Conservation (phyloP, 1,140 invertebrate genomes). For the Notospermus geniculatus region DNA sequence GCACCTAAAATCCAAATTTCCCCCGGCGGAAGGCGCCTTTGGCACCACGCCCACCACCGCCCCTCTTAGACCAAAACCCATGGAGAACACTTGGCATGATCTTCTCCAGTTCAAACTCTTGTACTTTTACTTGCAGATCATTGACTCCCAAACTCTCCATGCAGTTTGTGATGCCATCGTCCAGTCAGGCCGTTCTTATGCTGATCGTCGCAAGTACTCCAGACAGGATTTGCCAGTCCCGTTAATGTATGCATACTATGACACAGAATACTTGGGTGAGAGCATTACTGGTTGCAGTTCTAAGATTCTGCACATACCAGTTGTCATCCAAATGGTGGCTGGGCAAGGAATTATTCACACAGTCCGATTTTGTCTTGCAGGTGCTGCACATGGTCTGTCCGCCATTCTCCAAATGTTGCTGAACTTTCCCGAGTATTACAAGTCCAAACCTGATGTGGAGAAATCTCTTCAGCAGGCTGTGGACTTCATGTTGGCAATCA, state of each 20-base stretch:
- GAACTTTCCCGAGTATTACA: constrained; percentile 65
- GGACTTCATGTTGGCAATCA: constrained; percentile 64
- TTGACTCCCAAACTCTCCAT: constrained; percentile 39
- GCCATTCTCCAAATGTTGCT: constrained; percentile 64
- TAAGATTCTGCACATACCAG: too few relatives aligned
- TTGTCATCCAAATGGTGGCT: too few relatives aligned
- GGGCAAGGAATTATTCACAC: too few relatives aligned
- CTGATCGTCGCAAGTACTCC: constrained; percentile 59
- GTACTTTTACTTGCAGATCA: constrained; percentile 32
- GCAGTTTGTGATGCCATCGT: constrained; percentile 69
- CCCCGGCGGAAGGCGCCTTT: too few relatives aligned
- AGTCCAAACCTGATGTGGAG: constrained; percentile 59
- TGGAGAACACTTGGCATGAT: too few relatives aligned
- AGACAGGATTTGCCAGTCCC: constrained; percentile 57
- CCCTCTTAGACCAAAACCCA: too few relatives aligned
- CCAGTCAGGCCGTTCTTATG: constrained; percentile 69
- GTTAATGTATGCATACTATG: constrained; percentile 82
- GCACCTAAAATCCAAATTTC: too few relatives aligned
- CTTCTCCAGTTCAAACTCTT: too few relatives aligned
- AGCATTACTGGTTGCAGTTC: too few relatives aligned
- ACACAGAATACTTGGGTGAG: constrained; percentile 74
- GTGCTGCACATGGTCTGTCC: constrained; percentile 75
- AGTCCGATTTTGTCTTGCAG: constrained; percentile 54
- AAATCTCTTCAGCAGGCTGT: constrained; percentile 61
- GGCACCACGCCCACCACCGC: too few relatives aligned